Percentiles rank a stretch among this genome's conserved stretches.
Conservation (phyloP, 1,140 invertebrate genomes). For the Micrasema longulum region DNA sequence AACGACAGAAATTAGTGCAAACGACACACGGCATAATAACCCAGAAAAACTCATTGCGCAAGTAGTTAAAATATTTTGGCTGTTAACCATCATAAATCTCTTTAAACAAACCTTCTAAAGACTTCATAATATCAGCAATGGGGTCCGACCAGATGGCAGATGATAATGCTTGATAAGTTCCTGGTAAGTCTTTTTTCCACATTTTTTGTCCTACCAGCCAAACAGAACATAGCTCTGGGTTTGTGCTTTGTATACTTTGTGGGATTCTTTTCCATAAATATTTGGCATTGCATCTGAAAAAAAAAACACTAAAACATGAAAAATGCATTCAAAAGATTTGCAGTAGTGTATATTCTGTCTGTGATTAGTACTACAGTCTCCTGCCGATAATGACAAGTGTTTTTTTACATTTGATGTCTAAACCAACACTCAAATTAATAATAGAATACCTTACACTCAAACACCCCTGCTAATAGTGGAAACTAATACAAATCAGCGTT, state of each 20-base stretch:
- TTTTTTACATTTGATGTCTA: too few relatives aligned
- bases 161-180: slow-evolving; percentile 79
- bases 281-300: slow-evolving; percentile 87
- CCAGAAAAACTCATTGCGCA: too few relatives aligned
- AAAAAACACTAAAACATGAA: slow-evolving; percentile 36
- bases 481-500: neutral
- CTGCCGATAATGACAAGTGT: neutral
- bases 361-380: neutral
- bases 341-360: neutral
- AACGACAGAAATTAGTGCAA: too few relatives aligned
- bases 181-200: slow-evolving; percentile 85
- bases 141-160: slow-evolving; percentile 78
- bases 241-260: slow-evolving; percentile 73
- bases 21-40: too few relatives aligned
- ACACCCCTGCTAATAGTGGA: too few relatives aligned
- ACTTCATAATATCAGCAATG: slow-evolving; percentile 80
- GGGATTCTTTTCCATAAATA: slow-evolving; percentile 93
- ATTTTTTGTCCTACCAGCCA: slow-evolving; percentile 88
- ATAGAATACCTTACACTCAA: neutral
- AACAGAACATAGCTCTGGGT: slow-evolving; percentile 78
- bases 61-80: too few relatives aligned
- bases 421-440: neutral
- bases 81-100: too few relatives aligned
- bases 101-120: slow-evolving; percentile 76
- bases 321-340: neutral